Percentiles rank a stretch among this genome's conserved stretches.
Conservation (phyloP, 2,888 invertebrate species). For the Meghimatium bilineatum region DNA sequence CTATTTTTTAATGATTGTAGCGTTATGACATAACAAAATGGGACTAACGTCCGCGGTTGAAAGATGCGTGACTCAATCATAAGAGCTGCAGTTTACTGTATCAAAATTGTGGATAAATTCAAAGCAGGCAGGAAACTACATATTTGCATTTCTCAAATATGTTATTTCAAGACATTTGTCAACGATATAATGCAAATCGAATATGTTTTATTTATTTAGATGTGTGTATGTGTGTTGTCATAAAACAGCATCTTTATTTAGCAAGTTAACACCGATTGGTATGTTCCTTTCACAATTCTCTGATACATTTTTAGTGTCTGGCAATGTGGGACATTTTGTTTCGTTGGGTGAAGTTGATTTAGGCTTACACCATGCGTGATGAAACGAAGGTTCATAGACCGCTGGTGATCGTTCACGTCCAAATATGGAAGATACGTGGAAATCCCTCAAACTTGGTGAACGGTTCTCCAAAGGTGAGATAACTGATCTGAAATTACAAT, state of each 20-base stretch:
- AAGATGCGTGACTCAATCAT: no score
- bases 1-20: no score
- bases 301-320: background rate
- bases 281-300: background rate
- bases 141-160: no score
- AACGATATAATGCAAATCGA: no score
- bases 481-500: background rate
- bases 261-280: slow-evolving; percentile 27
- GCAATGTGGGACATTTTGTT: background rate
- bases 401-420: slow-evolving; percentile 6
- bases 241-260: slow-evolving; percentile 49
- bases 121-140: no score
- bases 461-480: background rate
- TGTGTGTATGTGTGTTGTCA: slow-evolving; percentile 16
- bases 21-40: no score
- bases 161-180: no score
- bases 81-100: no score
- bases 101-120: no score
- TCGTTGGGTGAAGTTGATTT: background rate
- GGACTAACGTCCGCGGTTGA: no score
- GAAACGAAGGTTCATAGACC: background rate
- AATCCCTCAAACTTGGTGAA: slow-evolving; percentile 33
- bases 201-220: background rate
- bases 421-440: slow-evolving; percentile 8
- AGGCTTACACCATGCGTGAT: background rate